phyloP scores from a whole-genome alignment of 1,140 invertebrate genomes.

The Pseudoatta argentina region DNA sequence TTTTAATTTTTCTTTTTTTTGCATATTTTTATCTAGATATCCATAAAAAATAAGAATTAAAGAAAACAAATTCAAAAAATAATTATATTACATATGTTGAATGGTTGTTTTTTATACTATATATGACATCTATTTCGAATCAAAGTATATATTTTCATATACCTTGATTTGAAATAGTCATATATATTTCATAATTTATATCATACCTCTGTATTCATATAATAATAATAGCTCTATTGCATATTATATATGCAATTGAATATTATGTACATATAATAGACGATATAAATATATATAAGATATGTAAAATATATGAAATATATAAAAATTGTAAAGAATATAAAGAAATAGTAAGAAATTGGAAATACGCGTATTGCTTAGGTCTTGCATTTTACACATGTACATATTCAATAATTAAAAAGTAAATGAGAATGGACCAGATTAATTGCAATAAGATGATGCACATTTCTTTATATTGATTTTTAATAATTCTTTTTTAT shows the following conservation, averaged over 20 bases:
- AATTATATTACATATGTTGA: conserved; percentile 5
- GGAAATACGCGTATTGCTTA: no score
- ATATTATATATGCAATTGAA: background rate
- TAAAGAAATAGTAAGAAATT: no score
- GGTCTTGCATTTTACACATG: no score
- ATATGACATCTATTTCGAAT: background rate
- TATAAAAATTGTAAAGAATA: background rate
- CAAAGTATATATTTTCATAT: background rate
- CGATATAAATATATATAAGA: background rate
- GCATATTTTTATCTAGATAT: background rate
- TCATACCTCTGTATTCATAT: background rate
- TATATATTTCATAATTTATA: conserved; percentile 7
- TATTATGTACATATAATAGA: conserved; percentile 21
- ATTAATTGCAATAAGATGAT: background rate
- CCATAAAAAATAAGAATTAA: background rate
- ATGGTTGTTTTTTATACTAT: background rate
- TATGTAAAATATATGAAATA: background rate
- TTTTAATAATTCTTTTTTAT: conserved; percentile 5
- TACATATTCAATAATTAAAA: no score
- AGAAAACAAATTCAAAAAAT: no score
- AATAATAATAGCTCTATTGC: background rate
- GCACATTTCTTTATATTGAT: background rate
- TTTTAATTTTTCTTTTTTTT: background rate
- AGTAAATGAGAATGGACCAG: no score
- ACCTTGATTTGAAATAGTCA: conserved; percentile 8